A percentile compares a stretch with the other conserved stretches of the same genome.
Evolutionary conservation across 2,797 vertebrate species (phyloP).

Genomic region (Syndactyla subalaris): DNA sequence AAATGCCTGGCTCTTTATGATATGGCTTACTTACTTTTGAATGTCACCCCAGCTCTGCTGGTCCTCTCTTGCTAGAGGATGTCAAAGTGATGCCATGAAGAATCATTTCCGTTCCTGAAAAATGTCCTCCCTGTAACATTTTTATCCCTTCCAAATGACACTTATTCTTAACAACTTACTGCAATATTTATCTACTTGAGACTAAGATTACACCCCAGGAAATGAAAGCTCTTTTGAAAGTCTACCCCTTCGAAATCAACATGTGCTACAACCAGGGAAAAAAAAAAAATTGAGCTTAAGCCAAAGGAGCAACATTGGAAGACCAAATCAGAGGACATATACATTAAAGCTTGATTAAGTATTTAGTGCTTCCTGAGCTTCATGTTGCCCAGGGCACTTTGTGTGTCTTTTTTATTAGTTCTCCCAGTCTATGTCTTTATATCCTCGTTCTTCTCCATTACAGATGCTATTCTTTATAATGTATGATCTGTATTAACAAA

Average conservation of each 20-base stretch:
- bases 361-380: conserved; percentile 9
- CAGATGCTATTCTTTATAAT: neutral
- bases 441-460: conserved; percentile 13
- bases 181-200: conserved; percentile 26
- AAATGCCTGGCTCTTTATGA: neutral
- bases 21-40: neutral
- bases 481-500: conserved; percentile 30
- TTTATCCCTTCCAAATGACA: conserved; percentile 9
- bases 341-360: conserved; percentile 37
- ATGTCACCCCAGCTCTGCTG: neutral
- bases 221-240: conserved; percentile 18
- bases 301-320: neutral
- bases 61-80: neutral
- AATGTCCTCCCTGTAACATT: neutral
- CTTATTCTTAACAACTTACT: conserved; percentile 13
- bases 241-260: neutral
- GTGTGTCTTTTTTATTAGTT: neutral
- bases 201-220: conserved; percentile 9
- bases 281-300: neutral
- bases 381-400: neutral
- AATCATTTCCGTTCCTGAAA: conserved; percentile 2
- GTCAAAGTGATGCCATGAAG: neutral
- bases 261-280: neutral
- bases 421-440: neutral
- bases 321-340: neutral